Evolutionary conservation across 2,888 invertebrate species (phyloP), one percentile per base, ranked within the genome.

Genomic region (Hypomecis atomaria): DNA sequence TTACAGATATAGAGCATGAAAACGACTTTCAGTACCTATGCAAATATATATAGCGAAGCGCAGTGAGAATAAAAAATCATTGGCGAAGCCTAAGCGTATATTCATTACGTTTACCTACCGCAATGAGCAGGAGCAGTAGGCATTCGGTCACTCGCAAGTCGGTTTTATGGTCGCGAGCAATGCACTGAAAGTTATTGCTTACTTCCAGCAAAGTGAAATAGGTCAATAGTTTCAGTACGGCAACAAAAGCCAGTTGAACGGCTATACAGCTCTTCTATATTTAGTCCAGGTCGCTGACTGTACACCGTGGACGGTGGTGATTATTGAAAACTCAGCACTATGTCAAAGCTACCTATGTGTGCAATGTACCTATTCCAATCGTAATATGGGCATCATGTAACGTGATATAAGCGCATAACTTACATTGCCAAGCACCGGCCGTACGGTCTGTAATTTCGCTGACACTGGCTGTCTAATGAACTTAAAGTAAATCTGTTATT

Each of bases 151-250:
- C 83, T 84, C 85, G 82, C 80, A 76, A 80, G 82, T 79, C 81
- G 79, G 81, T 87, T 90, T 91, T 88, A 91, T 86, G 82, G 79
- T 82, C 75, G 80, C 84, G 85, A 86, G 83, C 87, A 78, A 79
- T 88, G 88, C 87, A 85, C 89, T 89, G 90, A 91, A 91, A 90
- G 89, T 92, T 90, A 92, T 90, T 86, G 86, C 90, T 89, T 89
- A 88, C 87, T 90, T 90, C 91, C 90, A 92, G 92, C 87, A 89
- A 90, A 84, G 86, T 85, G 84, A 92, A 90, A 90, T 92, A 90
- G 92, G 92, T 92, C 92, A 92, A 92, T 92, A 91, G 91, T 90
- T 92, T 90, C 92, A 92, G 90, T 85, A 78, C 88, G 83, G 89
- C 87, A 90, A 92, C 92, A 91, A 91, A 88, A 90, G 88, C 88